Conservation (phyloP, 2,888 invertebrate genomes). For the Chrysina gloriosa region DNA sequence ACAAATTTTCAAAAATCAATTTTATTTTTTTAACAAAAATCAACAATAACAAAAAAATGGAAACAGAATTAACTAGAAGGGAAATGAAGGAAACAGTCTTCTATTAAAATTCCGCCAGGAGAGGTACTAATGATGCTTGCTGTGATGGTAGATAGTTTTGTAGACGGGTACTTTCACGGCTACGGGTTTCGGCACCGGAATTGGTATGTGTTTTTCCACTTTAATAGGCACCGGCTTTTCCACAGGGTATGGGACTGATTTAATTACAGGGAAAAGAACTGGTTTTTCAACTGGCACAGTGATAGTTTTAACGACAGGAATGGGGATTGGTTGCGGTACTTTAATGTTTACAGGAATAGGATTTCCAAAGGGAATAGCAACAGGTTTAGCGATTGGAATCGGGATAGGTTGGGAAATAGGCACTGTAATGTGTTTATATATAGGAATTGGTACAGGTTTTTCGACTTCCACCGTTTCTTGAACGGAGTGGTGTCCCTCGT, state of each 20-base stretch:
- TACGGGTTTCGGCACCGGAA: constrained; percentile 76
- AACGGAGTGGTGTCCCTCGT: constrained; percentile 35
- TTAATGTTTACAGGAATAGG: constrained; percentile 77
- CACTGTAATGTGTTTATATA: constrained; percentile 67
- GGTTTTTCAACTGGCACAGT: constrained; percentile 78
- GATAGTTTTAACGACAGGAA: constrained; percentile 76
- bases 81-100: constrained; percentile 38
- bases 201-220: constrained; percentile 75
- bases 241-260: constrained; percentile 73
- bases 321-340: constrained; percentile 75
- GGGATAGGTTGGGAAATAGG: constrained; percentile 66
- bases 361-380: constrained; percentile 72
- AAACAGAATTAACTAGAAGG: constrained; percentile 18
- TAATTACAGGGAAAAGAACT: constrained; percentile 78
- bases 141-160: constrained; percentile 78
- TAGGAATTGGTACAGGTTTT: constrained; percentile 72
- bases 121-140: constrained; percentile 65
- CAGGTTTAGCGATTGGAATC: constrained; percentile 76
- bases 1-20: constrained; percentile 10
- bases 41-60: constrained; percentile 41
- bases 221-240: constrained; percentile 77
- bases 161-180: constrained; percentile 79
- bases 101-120: constrained; percentile 24
- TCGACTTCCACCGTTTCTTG: constrained; percentile 76
- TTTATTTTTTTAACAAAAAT: constrained; percentile 36